Base-by-base conservation (phyloP, 2,888 invertebrate species). In the Hofmannophila pseudospretella region DNA sequence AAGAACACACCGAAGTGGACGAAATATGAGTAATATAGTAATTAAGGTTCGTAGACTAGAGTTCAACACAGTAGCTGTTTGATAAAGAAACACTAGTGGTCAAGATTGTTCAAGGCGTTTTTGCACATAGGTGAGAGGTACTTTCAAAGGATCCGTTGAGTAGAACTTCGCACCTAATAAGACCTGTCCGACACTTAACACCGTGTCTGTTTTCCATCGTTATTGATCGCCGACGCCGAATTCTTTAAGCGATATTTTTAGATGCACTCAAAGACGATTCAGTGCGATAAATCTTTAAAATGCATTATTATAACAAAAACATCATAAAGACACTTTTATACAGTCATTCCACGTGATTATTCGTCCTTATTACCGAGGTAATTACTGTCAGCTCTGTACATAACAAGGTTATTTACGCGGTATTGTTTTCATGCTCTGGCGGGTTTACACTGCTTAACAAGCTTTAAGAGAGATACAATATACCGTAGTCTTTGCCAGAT, bases 181-280 rank as follows among this genome's bases (percentile, higher is more conserved):
- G 51, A 58, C 38, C 51, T 59, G 64, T 64, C 67, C 57, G 64
- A 58, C 54, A 70, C 59, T 68, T 58, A 66, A 64, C 67, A 67
- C 70, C 50, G 38, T 47, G 63, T 72, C 73, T 79, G 76, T 58
- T 72, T 67, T 71, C 54, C 54, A 70, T 76, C 71, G 60, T 58
- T 54, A 59, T 35, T 46, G 44, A 56, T 45, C 49, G 51, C 22
- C 38, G 35, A 47, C 44, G 51, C 62, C 44, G 44, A 57, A 65
- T 70, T 65, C 58, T 55, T 64, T 42, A 16, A n/a, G 2, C 10
- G 27, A 12, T 70, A 68, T 68, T 64, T 65, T 62, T 65, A 69
- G 60, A 47, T 34, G 26, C 38, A 34, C 32, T 23, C 35, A 32
- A 32, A 26, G 32, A 38, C 26, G 33, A 16, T 16, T 16, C 16